A percentile compares a stretch with the other conserved stretches of the same genome.
phyloP scores from a whole-genome alignment of 2,797 vertebrate genomes.

The Squalus acanthias region DNA sequence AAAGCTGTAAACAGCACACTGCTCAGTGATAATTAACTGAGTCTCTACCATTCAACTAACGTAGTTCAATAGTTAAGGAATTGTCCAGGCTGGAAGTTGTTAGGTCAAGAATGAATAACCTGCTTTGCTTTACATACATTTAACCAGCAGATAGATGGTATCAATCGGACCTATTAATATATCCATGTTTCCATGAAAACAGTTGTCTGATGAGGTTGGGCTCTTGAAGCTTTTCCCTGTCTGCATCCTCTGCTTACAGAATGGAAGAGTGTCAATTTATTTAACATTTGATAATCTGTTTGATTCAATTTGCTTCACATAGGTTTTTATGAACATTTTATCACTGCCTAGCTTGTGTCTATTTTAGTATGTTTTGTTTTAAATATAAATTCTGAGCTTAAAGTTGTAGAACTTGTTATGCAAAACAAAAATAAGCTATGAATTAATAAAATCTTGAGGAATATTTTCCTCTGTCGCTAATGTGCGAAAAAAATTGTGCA shows the following conservation, averaged over 20 bases:
- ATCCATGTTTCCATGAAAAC: neutral
- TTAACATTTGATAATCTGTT: neutral
- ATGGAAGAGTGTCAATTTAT: neutral
- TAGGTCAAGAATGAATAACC: neutral
- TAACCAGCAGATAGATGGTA: no score
- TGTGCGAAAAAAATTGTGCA: neutral
- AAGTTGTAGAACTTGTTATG: neutral
- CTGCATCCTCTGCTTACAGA: neutral
- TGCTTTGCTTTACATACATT: neutral
- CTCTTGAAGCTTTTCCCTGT: neutral
- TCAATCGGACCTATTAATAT: neutral
- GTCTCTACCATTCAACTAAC: neutral
- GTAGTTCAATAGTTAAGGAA: neutral
- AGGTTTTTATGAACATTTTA: neutral
- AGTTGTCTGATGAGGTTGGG: neutral
- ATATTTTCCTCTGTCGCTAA: neutral
- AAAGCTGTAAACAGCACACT: neutral
- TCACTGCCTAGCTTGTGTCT: neutral
- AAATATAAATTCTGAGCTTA: neutral
- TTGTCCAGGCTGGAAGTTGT: neutral
- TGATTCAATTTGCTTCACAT: neutral
- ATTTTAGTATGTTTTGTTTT: neutral
- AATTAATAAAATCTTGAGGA: neutral
- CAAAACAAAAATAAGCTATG: neutral
- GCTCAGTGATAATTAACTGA: neutral